Base-by-base conservation (phyloP, 2,797 vertebrate species). In the Oreonectes daqikongensis region DNA sequence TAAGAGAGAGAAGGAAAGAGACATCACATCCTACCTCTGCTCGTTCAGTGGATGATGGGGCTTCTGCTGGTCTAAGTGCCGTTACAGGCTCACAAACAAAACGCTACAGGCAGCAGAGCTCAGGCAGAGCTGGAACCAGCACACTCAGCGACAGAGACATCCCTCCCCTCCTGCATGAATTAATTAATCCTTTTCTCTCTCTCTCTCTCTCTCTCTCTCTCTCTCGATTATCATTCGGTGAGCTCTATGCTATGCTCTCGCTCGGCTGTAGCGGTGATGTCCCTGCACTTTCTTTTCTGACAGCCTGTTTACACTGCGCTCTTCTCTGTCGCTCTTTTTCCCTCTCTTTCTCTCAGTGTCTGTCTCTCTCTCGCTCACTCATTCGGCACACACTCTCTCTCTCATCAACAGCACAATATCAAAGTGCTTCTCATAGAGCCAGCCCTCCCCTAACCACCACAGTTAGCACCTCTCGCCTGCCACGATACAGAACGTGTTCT, bases 81-180 rank as follows among this genome's bases (percentile, higher is more conserved):
- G 75, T 44, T 65, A 73, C 55, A 18, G 69, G 17, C 80, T 82
- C 76, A 48, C 83, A 78, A 83, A 68, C 64, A 79, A 67, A 71
- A 81, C 71, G 83, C 79, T 83, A 79, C 67, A 83, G 71, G 77
- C 78, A 68, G 81, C 82, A 81, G 85, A 77, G 53, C 70, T 57
- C 81, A 85, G 52, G 77, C 78, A 83, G 81, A 84, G 80, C 84
- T 83, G 84, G 55, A 90, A 85, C 83, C 84, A 83, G 81, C 77
- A 82, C 85, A 69, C 63, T 82, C 78, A 85, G 84, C 78, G 68
- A 86, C 86, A 81, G 85, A 79, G 86, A 89, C 88, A 90, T 90
- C 89, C 88, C 89, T 90, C 87, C 85, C 88, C 84, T 91, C 86
- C 86, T 89, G 82, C 72, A 87, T 89, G 88, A 92, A 92, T 93